Percentiles rank a stretch among this genome's conserved stretches.
phyloP scores from a whole-genome alignment of 2,113 vertebrate genomes.

The Falco punctatus region DNA sequence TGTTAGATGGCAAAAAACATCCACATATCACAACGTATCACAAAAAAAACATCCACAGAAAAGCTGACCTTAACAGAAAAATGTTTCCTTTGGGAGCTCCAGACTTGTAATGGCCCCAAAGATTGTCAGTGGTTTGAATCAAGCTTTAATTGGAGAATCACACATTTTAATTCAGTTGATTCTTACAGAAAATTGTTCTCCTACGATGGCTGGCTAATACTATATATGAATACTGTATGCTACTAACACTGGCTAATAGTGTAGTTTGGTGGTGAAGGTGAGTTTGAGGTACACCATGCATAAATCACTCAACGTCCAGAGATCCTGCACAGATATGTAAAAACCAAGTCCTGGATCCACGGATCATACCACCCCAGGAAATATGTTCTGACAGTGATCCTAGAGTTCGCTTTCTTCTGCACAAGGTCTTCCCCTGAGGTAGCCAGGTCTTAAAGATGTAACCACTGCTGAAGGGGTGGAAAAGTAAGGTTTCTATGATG shows the following conservation, averaged over 20 bases:
- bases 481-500: neutral
- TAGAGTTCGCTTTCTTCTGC: neutral
- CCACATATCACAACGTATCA: neutral
- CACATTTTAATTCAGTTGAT: neutral
- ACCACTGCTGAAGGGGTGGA: neutral
- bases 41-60: neutral
- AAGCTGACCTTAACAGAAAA: neutral
- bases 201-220: neutral
- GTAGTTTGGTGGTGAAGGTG: neutral
- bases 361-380: neutral
- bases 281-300: neutral
- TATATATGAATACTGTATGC: neutral
- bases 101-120: neutral
- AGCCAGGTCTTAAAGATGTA: neutral
- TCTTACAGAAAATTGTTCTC: neutral
- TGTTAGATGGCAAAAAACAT: neutral
- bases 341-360: neutral
- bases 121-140: neutral
- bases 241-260: neutral
- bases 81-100: neutral
- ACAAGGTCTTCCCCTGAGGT: neutral
- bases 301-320: neutral
- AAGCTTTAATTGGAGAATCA: neutral
- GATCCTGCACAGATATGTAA: neutral
- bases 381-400: neutral